Base-by-base conservation (phyloP, 2,888 invertebrate species). In the Tachystola acroxantha region DNA sequence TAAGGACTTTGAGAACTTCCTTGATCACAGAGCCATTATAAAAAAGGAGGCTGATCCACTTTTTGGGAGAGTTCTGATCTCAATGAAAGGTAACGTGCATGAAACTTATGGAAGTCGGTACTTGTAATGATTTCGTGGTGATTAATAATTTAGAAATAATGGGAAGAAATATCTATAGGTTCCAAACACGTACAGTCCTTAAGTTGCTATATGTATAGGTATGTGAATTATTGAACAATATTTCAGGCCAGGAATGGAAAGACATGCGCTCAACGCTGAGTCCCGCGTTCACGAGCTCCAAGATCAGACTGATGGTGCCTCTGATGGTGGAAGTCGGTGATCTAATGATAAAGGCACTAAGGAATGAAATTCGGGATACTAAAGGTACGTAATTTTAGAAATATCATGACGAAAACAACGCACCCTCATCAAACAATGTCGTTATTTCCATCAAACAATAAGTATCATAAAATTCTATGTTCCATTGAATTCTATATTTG, bases 1-100 rank as follows among this genome's bases (percentile, higher is more conserved):
- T 0, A 89, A 89, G 43, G 88, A 89, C 46, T 89, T 89, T 28
- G 89, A 89, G 40, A 57, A 85, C 44, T 89, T 89, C 48, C 44
- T 79, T 0, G 88, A 89, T 53, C 88, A 88, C 48, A 69, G 77
- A 1, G 37, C 58, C 5, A 13, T 79, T 0, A 60, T 86, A 3
- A 59, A 68, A 2, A 67, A 78, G 10, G 57, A 66, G 0, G 50
- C 50, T 6, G 89, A 88, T 29, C 77, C 84, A 0, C 49, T 90
- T 1, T 88, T 89, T 48, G 82, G 77, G 0, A 85, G 82, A 37
- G 80, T 75, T 11, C 50, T 89, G n/a, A 73, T 88, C 35, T 60
- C 70, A 7, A 57, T 88, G 48, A 73, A 71, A 45, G 88, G 88
- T 71, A 33, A 34, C n/a, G n/a, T n/a, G n/a, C n/a, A n/a, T n/a